Conservation (phyloP, 2,797 vertebrate species). For the Gallirallus australis region DNA sequence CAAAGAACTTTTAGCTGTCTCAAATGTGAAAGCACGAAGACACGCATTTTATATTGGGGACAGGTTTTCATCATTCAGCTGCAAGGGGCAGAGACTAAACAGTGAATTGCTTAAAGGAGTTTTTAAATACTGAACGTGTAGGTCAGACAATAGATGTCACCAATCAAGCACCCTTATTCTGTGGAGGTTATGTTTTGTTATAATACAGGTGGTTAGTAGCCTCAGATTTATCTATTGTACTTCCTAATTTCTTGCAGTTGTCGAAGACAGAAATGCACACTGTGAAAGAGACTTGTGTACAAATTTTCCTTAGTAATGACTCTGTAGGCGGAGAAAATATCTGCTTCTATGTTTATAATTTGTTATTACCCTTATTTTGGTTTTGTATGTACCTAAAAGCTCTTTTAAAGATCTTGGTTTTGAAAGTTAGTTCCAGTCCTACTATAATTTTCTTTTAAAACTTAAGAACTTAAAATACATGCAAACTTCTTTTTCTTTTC, state of each 20-base stretch:
- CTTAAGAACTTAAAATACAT: neutral
- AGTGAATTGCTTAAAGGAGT: neutral
- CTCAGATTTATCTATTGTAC: neutral
- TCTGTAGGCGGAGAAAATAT: neutral
- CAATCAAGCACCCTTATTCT: neutral
- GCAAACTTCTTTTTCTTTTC: constrained; percentile 28
- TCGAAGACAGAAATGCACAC: neutral
- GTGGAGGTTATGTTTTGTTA: neutral
- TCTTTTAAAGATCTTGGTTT: neutral
- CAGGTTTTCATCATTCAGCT: neutral
- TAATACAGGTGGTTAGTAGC: neutral
- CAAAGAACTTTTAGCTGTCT: neutral
- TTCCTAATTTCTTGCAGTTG: neutral
- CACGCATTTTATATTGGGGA: neutral
- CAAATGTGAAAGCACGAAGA: neutral
- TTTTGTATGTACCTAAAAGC: neutral
- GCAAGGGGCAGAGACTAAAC: neutral
- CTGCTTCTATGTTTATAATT: neutral
- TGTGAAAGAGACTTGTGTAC: neutral
- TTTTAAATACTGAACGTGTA: neutral
- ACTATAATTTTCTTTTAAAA: neutral
- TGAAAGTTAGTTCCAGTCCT: neutral
- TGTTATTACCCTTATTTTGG: neutral
- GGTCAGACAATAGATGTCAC: neutral
- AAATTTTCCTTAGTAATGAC: neutral